phyloP scores from a whole-genome alignment of 2,888 invertebrate genomes.

The Sminthurinus aureus region DNA sequence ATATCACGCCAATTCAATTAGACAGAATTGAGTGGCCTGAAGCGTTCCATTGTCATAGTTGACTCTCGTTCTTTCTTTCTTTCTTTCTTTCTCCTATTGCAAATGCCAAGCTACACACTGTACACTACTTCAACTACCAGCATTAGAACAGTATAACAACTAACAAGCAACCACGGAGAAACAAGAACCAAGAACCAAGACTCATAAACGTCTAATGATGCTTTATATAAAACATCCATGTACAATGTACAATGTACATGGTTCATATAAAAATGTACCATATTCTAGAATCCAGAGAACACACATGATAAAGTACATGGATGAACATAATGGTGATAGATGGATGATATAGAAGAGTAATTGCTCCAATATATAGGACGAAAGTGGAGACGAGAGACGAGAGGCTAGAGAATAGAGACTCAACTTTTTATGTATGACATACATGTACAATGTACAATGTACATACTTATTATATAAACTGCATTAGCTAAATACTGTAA shows the following conservation, averaged over 20 bases:
- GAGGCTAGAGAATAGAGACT: not conserved
- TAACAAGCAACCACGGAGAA: too few relatives aligned
- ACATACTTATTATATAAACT: not conserved
- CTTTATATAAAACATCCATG: too few relatives aligned
- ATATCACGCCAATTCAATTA: constrained; percentile 52
- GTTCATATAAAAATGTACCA: not conserved
- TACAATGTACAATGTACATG: too few relatives aligned
- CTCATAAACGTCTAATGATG: not conserved
- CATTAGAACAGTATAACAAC: not conserved
- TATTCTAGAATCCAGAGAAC: too few relatives aligned
- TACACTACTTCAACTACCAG: too few relatives aligned
- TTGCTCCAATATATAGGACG: not conserved
- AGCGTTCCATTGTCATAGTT: constrained; percentile 44
- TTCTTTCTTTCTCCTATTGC: not conserved
- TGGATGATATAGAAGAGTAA: not conserved
- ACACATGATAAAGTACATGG: not conserved
- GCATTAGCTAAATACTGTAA: not conserved
- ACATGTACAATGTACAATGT: too few relatives aligned
- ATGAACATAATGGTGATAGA: not conserved
- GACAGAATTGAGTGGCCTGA: constrained; percentile 47
- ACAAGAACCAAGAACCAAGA: not conserved
- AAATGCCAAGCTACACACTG: not conserved
- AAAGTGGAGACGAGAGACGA: too few relatives aligned
- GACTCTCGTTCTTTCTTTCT: constrained; percentile 1
- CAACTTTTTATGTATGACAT: too few relatives aligned